A percentile compares a stretch with the other conserved stretches of the same genome.
Evolutionary conservation across 1,140 invertebrate genomes (phyloP).

Genomic region (Heliconius himera): DNA sequence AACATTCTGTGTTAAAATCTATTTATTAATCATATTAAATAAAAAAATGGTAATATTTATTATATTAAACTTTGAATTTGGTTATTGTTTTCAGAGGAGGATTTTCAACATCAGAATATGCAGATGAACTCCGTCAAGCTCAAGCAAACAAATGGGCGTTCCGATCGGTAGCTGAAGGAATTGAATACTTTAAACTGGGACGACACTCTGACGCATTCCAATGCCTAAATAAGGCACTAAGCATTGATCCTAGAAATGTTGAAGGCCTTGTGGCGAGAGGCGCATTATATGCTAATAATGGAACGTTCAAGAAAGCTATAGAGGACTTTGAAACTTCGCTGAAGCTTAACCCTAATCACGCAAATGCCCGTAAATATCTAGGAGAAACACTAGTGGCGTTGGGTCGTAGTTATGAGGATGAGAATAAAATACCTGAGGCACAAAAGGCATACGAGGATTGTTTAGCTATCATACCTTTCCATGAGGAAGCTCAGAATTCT

Average conservation of each 20-base stretch:
- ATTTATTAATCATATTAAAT: no score
- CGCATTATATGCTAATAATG: conserved; percentile 96
- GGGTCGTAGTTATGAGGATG: conserved; percentile 91
- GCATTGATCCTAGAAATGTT: conserved; percentile 95
- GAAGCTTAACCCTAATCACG: conserved; percentile 93
- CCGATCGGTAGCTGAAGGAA: conserved; percentile 94
- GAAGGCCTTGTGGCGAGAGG: conserved; percentile 96
- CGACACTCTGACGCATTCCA: conserved; percentile 96
- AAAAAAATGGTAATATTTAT: background rate
- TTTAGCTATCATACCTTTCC: conserved; percentile 89
- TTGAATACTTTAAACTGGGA: conserved; percentile 95
- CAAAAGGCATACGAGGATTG: conserved; percentile 92
- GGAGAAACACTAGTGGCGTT: conserved; percentile 94
- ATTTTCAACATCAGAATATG: conserved; percentile 91
- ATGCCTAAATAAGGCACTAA: conserved; percentile 95
- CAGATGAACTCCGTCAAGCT: conserved; percentile 90
- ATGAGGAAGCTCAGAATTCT: conserved; percentile 92
- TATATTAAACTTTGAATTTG: conserved; percentile 25
- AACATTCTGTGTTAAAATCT: no score
- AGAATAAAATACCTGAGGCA: conserved; percentile 92
- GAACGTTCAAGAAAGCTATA: conserved; percentile 95
- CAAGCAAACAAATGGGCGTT: conserved; percentile 97
- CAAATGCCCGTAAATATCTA: conserved; percentile 97
- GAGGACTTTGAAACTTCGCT: conserved; percentile 96
- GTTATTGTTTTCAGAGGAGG: conserved; percentile 82